These are phyloP conservation scores for Mya arenaria DNA, from an alignment of 1,140 invertebrate species.

Conservation along the genomic window DNA sequence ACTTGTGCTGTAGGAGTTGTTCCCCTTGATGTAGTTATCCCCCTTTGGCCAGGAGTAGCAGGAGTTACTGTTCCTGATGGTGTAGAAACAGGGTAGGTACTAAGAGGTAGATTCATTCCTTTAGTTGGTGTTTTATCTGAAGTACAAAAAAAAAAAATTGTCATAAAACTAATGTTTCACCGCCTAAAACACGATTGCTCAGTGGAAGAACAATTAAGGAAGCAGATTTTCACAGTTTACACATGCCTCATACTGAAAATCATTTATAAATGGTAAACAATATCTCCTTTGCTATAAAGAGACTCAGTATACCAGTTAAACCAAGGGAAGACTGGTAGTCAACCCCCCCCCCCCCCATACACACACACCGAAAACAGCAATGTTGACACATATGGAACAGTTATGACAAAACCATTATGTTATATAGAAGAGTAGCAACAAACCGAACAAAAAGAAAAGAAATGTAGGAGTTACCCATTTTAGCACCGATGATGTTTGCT, in stretches of 20 bases:
- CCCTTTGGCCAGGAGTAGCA: too few relatives aligned
- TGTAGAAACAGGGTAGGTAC: neutral
- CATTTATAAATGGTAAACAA: too few relatives aligned
- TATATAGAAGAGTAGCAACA: too few relatives aligned
- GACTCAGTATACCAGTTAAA: too few relatives aligned
- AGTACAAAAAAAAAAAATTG: neutral
- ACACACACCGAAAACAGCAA: neutral
- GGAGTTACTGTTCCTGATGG: neutral
- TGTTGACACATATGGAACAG: neutral
- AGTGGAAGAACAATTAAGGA: too few relatives aligned
- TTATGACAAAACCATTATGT: too few relatives aligned
- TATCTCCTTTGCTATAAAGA: too few relatives aligned
- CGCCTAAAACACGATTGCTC: too few relatives aligned
- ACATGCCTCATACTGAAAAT: too few relatives aligned
- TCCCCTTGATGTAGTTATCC: neutral
- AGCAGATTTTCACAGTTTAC: too few relatives aligned
- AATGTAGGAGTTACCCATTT: slow-evolving; percentile 56
- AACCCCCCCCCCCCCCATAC: neutral
- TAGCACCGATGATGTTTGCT: slow-evolving; percentile 58
- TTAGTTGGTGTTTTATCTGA: slow-evolving; percentile 4
- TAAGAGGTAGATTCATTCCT: neutral
- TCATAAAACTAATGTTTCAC: neutral
- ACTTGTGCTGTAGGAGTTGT: slow-evolving; percentile 2
- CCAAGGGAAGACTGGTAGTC: too few relatives aligned
- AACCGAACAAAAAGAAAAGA: neutral